Conservation (phyloP, 2,797 vertebrate species). For the Sciurus vulgaris region DNA sequence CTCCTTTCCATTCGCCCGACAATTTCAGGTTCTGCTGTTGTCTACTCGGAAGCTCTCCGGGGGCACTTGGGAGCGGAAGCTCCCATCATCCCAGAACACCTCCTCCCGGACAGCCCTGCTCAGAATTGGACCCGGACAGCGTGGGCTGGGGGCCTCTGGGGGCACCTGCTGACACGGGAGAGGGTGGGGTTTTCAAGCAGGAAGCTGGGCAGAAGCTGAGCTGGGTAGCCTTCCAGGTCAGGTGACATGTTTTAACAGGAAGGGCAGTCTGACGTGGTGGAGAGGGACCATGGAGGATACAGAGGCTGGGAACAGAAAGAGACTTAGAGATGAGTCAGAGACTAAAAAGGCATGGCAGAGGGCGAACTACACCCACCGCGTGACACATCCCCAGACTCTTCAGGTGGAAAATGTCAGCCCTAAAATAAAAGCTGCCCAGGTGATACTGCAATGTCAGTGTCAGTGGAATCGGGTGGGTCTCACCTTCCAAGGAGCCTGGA, state of each 20-base stretch:
- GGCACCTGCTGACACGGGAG: not conserved
- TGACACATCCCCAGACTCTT: constrained; percentile 63
- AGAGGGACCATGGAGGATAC: not conserved
- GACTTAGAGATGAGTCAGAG: constrained; percentile 62
- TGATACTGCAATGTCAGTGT: not conserved
- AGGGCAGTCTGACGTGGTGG: not conserved
- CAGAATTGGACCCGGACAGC: constrained; percentile 20
- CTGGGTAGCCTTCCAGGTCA: not conserved
- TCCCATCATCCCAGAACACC: constrained; percentile 15
- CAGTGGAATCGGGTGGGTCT: accelerated
- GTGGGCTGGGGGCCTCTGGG: not conserved
- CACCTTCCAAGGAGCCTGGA: not conserved
- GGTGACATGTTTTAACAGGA: accelerated
- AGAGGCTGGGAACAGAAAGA: constrained; percentile 38
- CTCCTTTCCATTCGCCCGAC: not conserved
- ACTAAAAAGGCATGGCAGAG: constrained; percentile 17
- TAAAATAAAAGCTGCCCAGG: constrained; percentile 39
- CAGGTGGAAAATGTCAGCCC: constrained; percentile 72
- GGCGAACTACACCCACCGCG: constrained; percentile 20
- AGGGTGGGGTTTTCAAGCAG: constrained; percentile 26
- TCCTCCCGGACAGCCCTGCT: not conserved
- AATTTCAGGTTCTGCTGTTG: not conserved
- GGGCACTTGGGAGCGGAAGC: not conserved
- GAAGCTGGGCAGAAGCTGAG: constrained; percentile 27
- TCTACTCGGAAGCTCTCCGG: not conserved